Conservation (phyloP, 1,140 invertebrate genomes). For the Branchinecta lindahli region DNA sequence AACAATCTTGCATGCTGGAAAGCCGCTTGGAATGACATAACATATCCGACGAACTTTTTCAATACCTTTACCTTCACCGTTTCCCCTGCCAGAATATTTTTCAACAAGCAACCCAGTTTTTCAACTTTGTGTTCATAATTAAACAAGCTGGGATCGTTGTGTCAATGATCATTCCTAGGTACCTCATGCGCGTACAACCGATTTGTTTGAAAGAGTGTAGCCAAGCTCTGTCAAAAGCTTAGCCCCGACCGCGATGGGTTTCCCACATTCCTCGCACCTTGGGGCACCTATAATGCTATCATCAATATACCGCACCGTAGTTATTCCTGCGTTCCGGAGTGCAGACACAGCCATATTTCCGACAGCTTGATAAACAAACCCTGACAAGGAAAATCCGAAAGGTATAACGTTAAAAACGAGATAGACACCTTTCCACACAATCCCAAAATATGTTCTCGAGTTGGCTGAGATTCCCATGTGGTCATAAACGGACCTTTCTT, state of each 20-base stretch:
- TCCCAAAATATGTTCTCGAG: slow-evolving; percentile 1
- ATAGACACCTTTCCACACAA: background rate
- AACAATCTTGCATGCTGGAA: background rate
- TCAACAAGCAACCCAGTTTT: background rate
- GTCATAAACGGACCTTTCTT: slow-evolving; percentile 5
- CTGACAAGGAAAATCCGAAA: background rate
- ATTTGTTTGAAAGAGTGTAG: background rate
- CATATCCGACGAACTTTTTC: background rate
- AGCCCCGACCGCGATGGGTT: background rate
- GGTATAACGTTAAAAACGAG: slow-evolving; percentile 9
- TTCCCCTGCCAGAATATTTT: background rate
- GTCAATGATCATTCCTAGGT: background rate
- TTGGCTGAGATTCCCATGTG: background rate
- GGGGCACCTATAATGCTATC: background rate
- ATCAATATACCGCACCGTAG: background rate
- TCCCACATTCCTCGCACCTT: background rate
- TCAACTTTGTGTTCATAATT: background rate
- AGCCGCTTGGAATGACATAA: background rate
- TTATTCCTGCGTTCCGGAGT: background rate
- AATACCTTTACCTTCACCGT: background rate
- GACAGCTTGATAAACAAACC: background rate
- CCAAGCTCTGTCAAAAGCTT: background rate
- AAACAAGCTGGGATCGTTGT: background rate
- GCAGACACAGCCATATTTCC: background rate
- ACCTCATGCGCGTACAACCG: background rate